phyloP scores from a whole-genome alignment of 2,888 invertebrate species.

The Synergus itoensis region DNA sequence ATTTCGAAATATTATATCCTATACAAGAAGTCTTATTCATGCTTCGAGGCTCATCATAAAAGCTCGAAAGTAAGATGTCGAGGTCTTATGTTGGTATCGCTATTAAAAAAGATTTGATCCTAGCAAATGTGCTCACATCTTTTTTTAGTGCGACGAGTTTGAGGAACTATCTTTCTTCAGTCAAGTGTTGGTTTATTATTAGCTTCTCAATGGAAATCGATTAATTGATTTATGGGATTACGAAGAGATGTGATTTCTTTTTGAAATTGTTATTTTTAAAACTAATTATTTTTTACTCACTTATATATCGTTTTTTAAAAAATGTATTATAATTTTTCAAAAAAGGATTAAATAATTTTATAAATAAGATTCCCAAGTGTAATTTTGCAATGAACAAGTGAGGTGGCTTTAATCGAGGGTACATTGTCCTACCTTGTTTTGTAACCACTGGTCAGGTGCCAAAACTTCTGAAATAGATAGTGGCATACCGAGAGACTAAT shows the following conservation, averaged over 20 bases:
- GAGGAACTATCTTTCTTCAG: not conserved
- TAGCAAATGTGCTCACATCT: conserved; percentile 23
- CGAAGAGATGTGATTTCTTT: not conserved
- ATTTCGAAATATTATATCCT: not conserved
- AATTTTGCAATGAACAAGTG: not conserved
- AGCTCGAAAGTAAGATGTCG: not conserved
- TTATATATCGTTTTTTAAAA: not conserved
- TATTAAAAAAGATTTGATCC: conserved; percentile 21
- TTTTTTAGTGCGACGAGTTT: conserved; percentile 21
- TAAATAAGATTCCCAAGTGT: too few species aligned
- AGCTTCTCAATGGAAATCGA: conserved; percentile 6
- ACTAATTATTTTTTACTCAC: not conserved
- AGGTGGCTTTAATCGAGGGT: not conserved
- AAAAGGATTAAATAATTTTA: not conserved
- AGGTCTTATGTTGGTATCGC: not conserved
- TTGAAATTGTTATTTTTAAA: not conserved
- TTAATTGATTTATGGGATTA: conserved; percentile 6
- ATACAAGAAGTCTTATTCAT: conserved; percentile 19
- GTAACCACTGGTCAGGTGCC: conserved; percentile 28
- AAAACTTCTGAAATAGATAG: conserved; percentile 29
- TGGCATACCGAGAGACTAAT: conserved; percentile 3
- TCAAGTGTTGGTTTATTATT: conserved; percentile 26
- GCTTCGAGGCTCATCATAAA: not conserved
- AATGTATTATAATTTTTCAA: not conserved
- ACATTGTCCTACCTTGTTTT: conserved; percentile 27